Conservation (phyloP, 2,888 invertebrate genomes). For the Anagyrus pseudococci region DNA sequence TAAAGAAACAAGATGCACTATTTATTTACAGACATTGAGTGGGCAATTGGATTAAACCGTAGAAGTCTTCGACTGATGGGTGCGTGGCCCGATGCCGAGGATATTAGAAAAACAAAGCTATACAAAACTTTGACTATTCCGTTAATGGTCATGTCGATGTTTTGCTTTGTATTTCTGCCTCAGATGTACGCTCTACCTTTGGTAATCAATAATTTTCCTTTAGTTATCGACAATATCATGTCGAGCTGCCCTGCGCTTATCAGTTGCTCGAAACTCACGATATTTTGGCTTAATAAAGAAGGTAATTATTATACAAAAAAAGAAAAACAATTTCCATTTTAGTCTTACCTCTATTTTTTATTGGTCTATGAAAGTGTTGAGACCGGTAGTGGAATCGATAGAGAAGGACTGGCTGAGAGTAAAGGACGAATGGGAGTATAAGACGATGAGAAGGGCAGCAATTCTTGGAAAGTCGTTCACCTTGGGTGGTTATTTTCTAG, state of each 20-base stretch:
- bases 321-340: background rate
- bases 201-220: background rate
- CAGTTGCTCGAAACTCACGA: background rate
- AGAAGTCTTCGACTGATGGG: constrained; percentile 17
- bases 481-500: background rate
- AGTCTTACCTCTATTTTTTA: background rate
- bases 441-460: background rate
- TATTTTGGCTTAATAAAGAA: background rate
- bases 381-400: background rate
- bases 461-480: background rate
- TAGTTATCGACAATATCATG: constrained; percentile 5
- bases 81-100: constrained; percentile 14
- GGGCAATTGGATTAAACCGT: constrained; percentile 10
- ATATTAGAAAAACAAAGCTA: too few species aligned
- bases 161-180: background rate
- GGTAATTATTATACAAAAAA: background rate
- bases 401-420: background rate
- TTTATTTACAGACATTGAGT: too few species aligned
- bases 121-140: background rate
- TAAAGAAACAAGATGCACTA: too few species aligned
- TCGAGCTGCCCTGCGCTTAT: background rate
- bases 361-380: background rate
- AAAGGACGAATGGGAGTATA: background rate
- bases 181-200: background rate
- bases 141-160: background rate